Base-by-base conservation (phyloP, 2,113 vertebrate species). In the Symphodus melops region DNA sequence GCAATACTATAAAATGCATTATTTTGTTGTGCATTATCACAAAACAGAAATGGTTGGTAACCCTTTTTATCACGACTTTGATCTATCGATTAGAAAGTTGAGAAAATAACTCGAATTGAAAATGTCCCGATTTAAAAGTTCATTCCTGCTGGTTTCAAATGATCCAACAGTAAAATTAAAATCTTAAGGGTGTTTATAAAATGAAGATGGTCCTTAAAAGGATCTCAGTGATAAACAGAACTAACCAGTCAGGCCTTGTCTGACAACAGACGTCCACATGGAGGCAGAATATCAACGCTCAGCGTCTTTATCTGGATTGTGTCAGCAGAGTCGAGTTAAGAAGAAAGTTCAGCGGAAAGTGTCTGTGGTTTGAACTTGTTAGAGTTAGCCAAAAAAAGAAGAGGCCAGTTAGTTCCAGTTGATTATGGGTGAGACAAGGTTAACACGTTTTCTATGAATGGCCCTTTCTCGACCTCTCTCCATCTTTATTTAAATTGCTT, bases 291-390 rank as follows among this genome's bases (percentile, higher is more conserved):
- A 23, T n/a, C 11, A 52, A 4, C 57, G 12, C 36, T 11, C 13
- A 21, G 28, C n/a, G 39, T 23, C n/a, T 52, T 4, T n/a, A 42
- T 56, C 21, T 41, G 17, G 17, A 19, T 3, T 33, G 58, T 1
- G 9, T 12, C 28, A 53, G 46, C 13, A 49, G 48, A 57, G 39
- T 33, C 5, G 6, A 33, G 28, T 33, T 5, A 1, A 1, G 12
- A 70, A 37, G 21, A 61, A 74, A 51, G 20, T 20, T 69, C 68
- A 1, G 59, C 19, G 48, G 46, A 75, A 23, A 25, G 68, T 11
- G 46, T 66, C 59, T 21, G 51, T 53, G 41, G 44, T 72, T 76
- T 79, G n/a, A 68, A 67, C 68, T 55, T 72, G 68, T 84, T 55
- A 59, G 36, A 57, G 52, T 84, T 76, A 70, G 41, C 51, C 9